phyloP scores from a whole-genome alignment of 2,113 vertebrate species.

The Chiloscyllium plagiosum region DNA sequence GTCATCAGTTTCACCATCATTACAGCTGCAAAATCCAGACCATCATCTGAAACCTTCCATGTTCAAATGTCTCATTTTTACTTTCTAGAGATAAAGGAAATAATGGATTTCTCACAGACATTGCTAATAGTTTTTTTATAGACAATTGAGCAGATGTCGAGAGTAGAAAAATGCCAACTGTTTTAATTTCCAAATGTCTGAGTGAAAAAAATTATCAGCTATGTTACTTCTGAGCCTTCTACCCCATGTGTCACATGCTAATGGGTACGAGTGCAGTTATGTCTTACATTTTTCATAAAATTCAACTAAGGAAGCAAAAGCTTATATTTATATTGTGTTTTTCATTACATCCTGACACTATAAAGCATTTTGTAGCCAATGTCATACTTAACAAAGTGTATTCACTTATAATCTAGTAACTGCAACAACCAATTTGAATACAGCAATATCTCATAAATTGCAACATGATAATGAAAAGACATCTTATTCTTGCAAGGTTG shows the following conservation, averaged over 20 bases:
- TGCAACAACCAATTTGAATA: background rate
- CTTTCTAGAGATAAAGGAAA: background rate
- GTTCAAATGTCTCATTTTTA: background rate
- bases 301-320: background rate
- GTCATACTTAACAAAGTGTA: background rate
- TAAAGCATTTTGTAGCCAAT: background rate
- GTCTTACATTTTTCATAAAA: background rate
- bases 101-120: background rate
- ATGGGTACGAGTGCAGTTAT: background rate
- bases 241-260: background rate
- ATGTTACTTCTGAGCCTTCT: background rate
- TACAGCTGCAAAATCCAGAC: background rate
- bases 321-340: background rate
- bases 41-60: background rate
- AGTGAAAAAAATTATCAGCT: background rate
- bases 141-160: background rate
- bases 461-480: background rate
- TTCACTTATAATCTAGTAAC: background rate
- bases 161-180: background rate
- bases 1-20: background rate
- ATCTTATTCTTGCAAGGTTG: background rate
- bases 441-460: background rate
- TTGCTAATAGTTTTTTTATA: background rate
- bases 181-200: constrained; percentile 7
- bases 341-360: background rate